Conservation (phyloP, 2,888 invertebrate genomes). For the Calameuta pallipes region DNA sequence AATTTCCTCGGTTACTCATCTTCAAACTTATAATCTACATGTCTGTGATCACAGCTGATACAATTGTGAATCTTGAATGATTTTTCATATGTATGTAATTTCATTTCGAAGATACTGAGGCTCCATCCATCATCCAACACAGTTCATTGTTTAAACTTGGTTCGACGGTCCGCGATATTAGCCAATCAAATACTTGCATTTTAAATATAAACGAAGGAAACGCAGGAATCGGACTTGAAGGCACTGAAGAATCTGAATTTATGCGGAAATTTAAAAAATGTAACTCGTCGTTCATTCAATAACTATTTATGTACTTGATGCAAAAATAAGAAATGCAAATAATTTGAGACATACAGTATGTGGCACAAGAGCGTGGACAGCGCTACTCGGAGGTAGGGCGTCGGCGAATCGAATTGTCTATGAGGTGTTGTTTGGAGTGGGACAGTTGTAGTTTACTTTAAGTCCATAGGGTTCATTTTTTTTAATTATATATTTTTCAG, state of each 20-base stretch:
- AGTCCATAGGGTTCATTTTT: too few species aligned
- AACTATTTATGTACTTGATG: background rate
- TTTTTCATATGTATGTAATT: background rate
- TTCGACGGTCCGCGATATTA: background rate
- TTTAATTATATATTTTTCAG: too few species aligned
- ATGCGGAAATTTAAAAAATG: background rate
- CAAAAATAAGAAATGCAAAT: too few species aligned
- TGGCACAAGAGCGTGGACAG: too few species aligned
- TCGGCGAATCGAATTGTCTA: too few species aligned
- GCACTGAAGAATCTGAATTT: background rate
- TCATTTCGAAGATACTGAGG: background rate
- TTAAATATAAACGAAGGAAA: background rate
- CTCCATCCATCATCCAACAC: background rate
- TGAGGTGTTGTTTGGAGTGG: too few species aligned
- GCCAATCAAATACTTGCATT: background rate
- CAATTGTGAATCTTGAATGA: background rate
- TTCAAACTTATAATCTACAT: background rate
- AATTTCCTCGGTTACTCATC: background rate
- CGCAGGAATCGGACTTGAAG: background rate
- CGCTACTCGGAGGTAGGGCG: too few species aligned
- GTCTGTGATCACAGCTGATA: background rate
- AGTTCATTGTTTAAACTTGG: background rate
- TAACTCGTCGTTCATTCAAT: background rate
- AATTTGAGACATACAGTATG: background rate
- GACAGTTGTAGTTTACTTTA: too few species aligned